These are phyloP conservation scores for Aphaenogaster floridana DNA, from an alignment of 1,140 invertebrate genomes.

Conservation along the genomic window DNA sequence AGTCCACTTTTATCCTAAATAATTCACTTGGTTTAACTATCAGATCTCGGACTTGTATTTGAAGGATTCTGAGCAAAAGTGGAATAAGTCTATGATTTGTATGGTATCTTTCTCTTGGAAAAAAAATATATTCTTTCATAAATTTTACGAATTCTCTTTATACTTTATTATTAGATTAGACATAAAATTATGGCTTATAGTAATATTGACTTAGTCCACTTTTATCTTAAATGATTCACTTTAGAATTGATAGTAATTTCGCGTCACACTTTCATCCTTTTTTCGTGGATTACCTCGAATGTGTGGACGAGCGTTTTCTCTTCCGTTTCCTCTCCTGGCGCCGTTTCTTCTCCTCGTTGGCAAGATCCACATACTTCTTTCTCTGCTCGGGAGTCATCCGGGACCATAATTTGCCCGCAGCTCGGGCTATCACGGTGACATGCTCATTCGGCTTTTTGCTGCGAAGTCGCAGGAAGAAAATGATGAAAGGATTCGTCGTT, in stretches of 20 bases:
- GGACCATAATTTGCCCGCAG: slow-evolving; percentile 82
- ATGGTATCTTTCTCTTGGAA: background rate
- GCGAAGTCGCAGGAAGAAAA: slow-evolving; percentile 81
- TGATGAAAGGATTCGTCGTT: slow-evolving; percentile 82
- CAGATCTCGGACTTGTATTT: background rate
- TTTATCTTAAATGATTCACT: background rate
- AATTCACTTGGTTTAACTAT: background rate
- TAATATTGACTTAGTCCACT: background rate
- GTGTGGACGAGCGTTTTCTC: slow-evolving; percentile 26
- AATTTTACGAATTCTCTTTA: too few species aligned
- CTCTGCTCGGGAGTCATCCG: slow-evolving; percentile 78
- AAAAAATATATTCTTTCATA: too few species aligned
- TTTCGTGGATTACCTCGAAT: slow-evolving; percentile 36
- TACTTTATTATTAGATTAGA: background rate
- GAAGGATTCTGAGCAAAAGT: background rate
- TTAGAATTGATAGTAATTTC: background rate
- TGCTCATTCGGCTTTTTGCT: slow-evolving; percentile 78
- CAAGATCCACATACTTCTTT: slow-evolving; percentile 83
- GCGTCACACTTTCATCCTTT: background rate
- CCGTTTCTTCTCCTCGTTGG: slow-evolving; percentile 80
- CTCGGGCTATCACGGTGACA: slow-evolving; percentile 80
- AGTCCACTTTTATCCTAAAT: background rate
- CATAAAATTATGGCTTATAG: background rate
- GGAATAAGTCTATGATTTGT: background rate
- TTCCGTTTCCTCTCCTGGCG: slow-evolving; percentile 63